Base-by-base conservation (phyloP, 2,888 invertebrate genomes). In the Fabriciana adippe region DNA sequence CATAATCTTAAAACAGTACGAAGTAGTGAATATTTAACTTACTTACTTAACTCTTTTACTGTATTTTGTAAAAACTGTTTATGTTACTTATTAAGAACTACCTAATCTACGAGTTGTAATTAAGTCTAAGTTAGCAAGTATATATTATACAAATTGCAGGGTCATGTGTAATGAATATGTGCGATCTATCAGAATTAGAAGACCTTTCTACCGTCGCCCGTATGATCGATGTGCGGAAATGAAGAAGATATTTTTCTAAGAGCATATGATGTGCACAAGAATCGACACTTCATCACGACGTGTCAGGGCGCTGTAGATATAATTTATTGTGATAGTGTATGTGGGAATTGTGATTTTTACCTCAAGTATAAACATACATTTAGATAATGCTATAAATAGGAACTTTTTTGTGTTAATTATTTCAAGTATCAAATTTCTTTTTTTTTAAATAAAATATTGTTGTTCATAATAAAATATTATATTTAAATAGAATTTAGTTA, bases 141-240 rank as follows among this genome's bases (percentile, higher is more conserved):
- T 76, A 77, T 74, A 68, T 53, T 68, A 68, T 69, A 68, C 47
- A 73, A 67, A 74, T 72, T 74, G 70, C 66, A 66, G 60, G 68
- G 74, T 74, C 72, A 66, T 69, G 61, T 68, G 72, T 73, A 84
- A 82, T 90, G 87, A 90, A 90, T 88, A 89, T 82, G 85, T 85
- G 81, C 83, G 86, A 92, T 92, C 90, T 88, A 91, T 92, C 91
- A 91, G 89, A 89, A 91, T 90, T 87, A 90, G 84, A 87, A 84
- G 88, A 88, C 88, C 89, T 88, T 87, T 88, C 86, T 79, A 79
- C 85, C 87, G 90, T 88, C 90, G 84, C 80, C 77, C 73, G 72
- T 81, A 89, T 92, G 92, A 92, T 92, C 88, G 91, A 92, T 92
- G 91, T 81, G 83, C 88, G 90, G 92, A 92, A 92, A 91, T 91